Conservation (phyloP, 2,113 vertebrate species). For the Emberiza fucata region DNA sequence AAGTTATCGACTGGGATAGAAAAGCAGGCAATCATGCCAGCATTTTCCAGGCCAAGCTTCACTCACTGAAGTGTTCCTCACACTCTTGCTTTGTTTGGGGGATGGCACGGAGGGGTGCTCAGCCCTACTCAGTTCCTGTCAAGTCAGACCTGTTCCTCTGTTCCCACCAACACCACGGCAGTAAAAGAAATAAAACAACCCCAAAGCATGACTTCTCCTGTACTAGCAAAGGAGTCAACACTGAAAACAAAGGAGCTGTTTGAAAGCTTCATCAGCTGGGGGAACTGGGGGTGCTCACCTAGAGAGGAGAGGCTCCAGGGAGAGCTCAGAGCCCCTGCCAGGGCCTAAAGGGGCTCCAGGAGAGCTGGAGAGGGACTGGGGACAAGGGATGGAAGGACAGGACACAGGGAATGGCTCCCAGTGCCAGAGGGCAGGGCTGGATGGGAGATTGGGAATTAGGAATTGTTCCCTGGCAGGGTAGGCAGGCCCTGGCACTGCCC, state of each 20-base stretch:
- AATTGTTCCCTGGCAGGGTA: background rate
- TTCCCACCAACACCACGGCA: background rate
- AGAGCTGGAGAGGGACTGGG: background rate
- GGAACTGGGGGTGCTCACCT: background rate
- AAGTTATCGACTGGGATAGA: background rate
- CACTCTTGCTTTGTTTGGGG: background rate
- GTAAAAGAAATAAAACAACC: background rate
- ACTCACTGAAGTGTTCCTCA: background rate
- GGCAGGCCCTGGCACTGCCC: fast-evolving
- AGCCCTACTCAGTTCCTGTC: background rate
- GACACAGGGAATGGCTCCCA: background rate
- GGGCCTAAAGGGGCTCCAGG: background rate
- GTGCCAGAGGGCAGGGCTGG: fast-evolving
- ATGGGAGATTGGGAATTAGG: background rate
- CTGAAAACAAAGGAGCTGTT: background rate
- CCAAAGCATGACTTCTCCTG: background rate
- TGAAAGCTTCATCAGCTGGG: background rate
- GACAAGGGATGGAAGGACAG: background rate
- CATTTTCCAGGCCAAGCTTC: background rate
- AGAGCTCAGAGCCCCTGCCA: fast-evolving
- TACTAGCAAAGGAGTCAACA: background rate
- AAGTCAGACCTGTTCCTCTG: background rate
- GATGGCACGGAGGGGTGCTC: background rate
- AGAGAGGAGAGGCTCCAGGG: fast-evolving
- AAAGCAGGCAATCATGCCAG: background rate